Evolutionary conservation across 1,140 invertebrate genomes (phyloP).

Genomic region (Rhizoglyphus robini): DNA sequence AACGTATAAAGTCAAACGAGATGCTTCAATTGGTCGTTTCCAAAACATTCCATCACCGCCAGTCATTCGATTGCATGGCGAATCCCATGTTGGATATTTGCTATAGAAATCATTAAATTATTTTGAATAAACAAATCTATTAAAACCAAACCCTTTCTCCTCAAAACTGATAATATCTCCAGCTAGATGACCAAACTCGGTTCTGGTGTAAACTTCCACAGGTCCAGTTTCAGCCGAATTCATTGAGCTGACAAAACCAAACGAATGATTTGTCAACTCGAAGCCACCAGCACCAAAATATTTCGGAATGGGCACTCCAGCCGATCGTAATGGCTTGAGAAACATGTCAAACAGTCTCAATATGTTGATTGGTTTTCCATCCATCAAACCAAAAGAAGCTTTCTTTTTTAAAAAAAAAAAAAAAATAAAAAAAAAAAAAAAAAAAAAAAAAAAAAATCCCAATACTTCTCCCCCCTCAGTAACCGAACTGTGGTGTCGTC

Average conservation of each 20-base stretch:
- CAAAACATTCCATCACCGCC: conserved; percentile 2
- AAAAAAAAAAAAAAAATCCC: no score
- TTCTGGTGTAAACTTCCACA: not conserved
- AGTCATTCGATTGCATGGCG: not conserved
- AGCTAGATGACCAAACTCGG: not conserved
- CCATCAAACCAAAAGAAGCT: no score
- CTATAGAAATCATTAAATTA: not conserved
- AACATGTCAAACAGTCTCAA: not conserved
- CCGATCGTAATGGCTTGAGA: not conserved
- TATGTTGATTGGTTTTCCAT: not conserved
- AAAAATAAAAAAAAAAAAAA: no score
- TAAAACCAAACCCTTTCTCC: no score
- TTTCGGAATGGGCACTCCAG: not conserved
- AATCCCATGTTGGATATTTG: not conserved
- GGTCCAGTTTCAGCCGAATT: not conserved
- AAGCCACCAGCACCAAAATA: conserved; percentile 6
- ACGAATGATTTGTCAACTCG: not conserved
- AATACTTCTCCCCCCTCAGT: no score
- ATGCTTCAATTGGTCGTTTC: not conserved
- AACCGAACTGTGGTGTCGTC: not conserved
- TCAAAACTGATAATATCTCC: not conserved
- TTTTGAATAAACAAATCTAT: not conserved
- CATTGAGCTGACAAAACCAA: not conserved
- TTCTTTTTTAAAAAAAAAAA: no score
- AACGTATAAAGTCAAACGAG: not conserved